Conservation (phyloP, 2,797 vertebrate species). For the Prunella strophiata region DNA sequence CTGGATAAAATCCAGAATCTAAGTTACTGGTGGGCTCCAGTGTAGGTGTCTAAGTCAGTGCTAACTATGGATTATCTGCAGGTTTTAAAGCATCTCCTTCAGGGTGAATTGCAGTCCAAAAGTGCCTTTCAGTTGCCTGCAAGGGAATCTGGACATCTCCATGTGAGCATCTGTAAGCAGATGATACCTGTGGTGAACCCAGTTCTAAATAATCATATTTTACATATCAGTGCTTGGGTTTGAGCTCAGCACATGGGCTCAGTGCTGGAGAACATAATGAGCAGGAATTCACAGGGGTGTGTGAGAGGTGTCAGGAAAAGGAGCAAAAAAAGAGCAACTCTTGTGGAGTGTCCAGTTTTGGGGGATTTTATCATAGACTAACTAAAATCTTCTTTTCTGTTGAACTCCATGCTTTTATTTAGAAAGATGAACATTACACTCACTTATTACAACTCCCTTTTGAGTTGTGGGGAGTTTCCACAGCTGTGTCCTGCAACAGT, state of each 20-base stretch:
- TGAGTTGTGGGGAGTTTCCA: background rate
- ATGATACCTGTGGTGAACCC: background rate
- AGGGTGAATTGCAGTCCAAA: background rate
- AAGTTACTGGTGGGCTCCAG: background rate
- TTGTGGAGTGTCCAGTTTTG: background rate
- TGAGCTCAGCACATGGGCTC: background rate
- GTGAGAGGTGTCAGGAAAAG: background rate
- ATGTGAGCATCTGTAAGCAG: background rate
- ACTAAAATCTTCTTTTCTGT: background rate
- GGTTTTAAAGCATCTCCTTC: background rate
- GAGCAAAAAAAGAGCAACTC: background rate
- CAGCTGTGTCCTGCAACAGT: background rate
- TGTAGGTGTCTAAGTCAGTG: background rate
- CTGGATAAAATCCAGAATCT: background rate
- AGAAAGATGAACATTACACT: background rate
- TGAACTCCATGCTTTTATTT: background rate
- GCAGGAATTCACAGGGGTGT: background rate
- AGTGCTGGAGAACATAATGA: background rate
- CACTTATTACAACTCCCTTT: too few relatives aligned
- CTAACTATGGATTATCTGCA: background rate
- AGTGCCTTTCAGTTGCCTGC: background rate
- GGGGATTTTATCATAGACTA: background rate
- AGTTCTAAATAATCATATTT: background rate
- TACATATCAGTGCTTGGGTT: background rate
- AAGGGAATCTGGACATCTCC: background rate